Percentiles rank a stretch among this genome's conserved stretches.
These are phyloP conservation scores for Yponomeuta cagnagella DNA, from an alignment of 2,888 invertebrate species.

Conservation along the genomic window DNA sequence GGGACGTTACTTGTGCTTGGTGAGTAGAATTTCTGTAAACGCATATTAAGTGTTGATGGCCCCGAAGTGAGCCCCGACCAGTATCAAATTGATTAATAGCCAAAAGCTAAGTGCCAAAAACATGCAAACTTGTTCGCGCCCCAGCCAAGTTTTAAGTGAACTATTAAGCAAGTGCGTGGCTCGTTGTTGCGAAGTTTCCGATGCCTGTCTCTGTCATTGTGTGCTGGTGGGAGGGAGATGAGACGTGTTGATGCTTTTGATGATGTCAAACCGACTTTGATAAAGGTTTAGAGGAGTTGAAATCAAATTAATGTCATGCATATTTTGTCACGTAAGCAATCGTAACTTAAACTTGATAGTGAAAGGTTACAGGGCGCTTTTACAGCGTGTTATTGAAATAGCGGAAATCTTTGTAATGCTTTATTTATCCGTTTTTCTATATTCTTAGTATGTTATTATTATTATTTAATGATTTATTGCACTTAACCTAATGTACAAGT, in stretches of 20 bases:
- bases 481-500: too few species aligned
- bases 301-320: too few species aligned
- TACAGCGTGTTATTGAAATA: too few species aligned
- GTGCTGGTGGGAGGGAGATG: not conserved
- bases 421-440: too few species aligned
- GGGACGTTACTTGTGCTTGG: not conserved
- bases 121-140: slow-evolving; percentile 6
- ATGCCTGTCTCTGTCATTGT: not conserved
- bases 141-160: slow-evolving; percentile 14
- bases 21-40: not conserved
- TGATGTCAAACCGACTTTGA: too few species aligned
- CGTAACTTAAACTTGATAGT: too few species aligned
- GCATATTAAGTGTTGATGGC: not conserved
- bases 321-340: too few species aligned
- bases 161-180: slow-evolving; percentile 11
- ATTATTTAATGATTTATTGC: too few species aligned
- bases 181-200: slow-evolving; percentile 2
- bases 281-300: too few species aligned
- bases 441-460: too few species aligned
- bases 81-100: slow-evolving; percentile 14
- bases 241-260: not conserved
- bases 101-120: slow-evolving; percentile 12
- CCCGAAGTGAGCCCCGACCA: not conserved
- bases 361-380: too few species aligned
- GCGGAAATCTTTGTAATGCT: too few species aligned